These are phyloP conservation scores for Laterallus jamaicensis DNA, from an alignment of 2,113 vertebrate species.

Conservation along the genomic window DNA sequence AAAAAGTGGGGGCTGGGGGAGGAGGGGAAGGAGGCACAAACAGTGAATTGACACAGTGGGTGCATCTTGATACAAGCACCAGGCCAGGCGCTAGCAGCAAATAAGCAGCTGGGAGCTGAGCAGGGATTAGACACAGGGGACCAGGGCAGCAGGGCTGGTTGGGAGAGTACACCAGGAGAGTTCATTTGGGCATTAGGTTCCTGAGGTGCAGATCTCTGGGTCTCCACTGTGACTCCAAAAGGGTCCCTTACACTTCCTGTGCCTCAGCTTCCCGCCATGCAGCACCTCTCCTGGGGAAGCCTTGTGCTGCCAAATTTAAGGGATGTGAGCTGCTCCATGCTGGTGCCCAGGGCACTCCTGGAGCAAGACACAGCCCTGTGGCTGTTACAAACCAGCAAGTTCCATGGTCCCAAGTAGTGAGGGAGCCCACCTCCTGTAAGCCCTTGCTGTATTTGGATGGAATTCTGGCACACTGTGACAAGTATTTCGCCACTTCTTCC, in stretches of 20 bases:
- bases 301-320: background rate
- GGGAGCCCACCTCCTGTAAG: background rate
- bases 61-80: background rate
- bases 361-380: background rate
- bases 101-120: background rate
- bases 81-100: background rate
- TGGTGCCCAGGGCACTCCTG: fast-evolving
- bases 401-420: background rate
- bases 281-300: background rate
- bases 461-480: background rate
- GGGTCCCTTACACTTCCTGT: background rate
- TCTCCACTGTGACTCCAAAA: background rate
- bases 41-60: background rate
- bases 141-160: no score
- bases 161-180: background rate
- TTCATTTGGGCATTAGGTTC: background rate
- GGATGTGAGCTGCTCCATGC: fast-evolving
- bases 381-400: background rate
- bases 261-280: background rate
- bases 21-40: background rate
- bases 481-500: background rate
- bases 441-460: background rate
- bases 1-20: no score
- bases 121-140: background rate
- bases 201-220: background rate